Evolutionary conservation across 2,113 vertebrate species (phyloP).

Genomic region (Columba janthina): DNA sequence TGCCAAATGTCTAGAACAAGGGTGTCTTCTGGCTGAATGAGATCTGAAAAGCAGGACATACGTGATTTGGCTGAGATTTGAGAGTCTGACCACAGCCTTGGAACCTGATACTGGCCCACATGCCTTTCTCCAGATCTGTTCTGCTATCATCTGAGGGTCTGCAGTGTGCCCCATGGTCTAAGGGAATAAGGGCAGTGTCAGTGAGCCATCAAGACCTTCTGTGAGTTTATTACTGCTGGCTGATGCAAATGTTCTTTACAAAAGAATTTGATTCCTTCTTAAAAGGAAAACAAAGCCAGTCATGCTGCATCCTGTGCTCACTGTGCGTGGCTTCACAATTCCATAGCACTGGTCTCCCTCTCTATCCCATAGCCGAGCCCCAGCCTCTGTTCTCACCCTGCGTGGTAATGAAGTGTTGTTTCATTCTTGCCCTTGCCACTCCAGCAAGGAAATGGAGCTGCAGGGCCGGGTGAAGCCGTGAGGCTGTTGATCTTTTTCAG

Average conservation of each 20-base stretch:
- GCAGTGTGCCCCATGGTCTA: background rate
- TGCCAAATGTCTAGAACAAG: background rate
- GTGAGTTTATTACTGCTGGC: background rate
- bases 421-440: background rate
- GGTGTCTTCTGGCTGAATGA: background rate
- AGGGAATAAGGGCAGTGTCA: background rate
- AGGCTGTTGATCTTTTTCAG: background rate
- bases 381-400: background rate
- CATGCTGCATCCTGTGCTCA: background rate
- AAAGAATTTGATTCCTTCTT: background rate
- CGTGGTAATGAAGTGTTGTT: rapidly evolving
- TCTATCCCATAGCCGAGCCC: background rate
- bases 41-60: background rate
- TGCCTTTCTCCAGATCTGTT: background rate
- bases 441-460: background rate
- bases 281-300: background rate
- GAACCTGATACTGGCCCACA: background rate
- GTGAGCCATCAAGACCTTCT: background rate
- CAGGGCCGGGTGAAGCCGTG: background rate
- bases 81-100: background rate
- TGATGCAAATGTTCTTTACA: background rate
- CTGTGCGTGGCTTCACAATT: background rate
- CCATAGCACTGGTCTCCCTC: background rate
- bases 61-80: background rate
- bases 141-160: background rate